Conservation (phyloP, 2,113 vertebrate genomes). For the Montifringilla adamsi region DNA sequence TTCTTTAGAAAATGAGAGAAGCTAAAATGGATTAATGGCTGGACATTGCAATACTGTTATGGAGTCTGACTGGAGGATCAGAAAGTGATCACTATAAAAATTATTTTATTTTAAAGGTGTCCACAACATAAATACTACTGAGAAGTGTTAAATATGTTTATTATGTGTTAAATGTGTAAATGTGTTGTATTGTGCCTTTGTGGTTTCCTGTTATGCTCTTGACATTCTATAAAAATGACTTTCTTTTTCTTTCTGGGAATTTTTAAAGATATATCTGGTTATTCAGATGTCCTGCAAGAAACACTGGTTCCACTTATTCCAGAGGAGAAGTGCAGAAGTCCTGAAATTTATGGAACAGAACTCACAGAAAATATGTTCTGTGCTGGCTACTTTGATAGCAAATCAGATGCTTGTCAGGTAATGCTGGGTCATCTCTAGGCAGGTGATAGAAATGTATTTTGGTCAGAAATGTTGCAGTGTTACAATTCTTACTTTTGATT, state of each 20-base stretch:
- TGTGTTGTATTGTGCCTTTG: neutral
- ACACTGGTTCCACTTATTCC: slow-evolving; percentile 78
- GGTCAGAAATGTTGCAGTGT: neutral
- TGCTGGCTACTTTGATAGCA: slow-evolving; percentile 81
- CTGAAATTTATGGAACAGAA: slow-evolving; percentile 84
- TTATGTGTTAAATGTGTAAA: neutral
- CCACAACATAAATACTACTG: neutral
- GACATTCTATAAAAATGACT: neutral
- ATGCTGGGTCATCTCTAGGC: neutral
- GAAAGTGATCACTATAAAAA: neutral
- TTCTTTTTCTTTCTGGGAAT: neutral
- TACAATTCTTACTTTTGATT: neutral
- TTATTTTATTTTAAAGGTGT: neutral
- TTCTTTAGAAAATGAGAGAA: neutral
- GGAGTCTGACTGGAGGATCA: neutral
- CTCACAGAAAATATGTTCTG: slow-evolving; percentile 90
- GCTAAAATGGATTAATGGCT: neutral
- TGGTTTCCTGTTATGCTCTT: neutral
- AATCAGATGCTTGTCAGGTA: slow-evolving; percentile 91
- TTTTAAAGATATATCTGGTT: slow-evolving; percentile 71
- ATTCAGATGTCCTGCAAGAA: slow-evolving; percentile 82
- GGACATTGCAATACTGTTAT: neutral
- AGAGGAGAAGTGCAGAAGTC: slow-evolving; percentile 79
- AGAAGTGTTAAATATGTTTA: neutral
- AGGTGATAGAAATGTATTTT: neutral